Conservation (phyloP, 2,113 vertebrate genomes). For the Piaya cayana region DNA sequence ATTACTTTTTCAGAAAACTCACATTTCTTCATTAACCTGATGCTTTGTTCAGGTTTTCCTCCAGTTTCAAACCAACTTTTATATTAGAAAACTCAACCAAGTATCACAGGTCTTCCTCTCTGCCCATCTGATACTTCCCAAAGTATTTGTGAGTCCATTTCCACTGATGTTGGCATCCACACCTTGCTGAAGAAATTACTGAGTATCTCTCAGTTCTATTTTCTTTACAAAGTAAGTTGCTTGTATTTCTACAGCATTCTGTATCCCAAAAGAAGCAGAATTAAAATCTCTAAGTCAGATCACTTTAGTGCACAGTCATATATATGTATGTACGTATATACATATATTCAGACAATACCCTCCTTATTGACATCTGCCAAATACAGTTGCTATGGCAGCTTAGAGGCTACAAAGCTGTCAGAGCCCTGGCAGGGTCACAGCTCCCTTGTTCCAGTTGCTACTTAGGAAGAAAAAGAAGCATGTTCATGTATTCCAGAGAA, state of each 20-base stretch:
- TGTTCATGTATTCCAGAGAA: not conserved
- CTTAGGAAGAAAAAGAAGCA: not conserved
- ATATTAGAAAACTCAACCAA: not conserved
- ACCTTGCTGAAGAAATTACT: not conserved
- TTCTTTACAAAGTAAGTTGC: not conserved
- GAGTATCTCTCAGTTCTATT: not conserved
- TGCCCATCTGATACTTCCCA: not conserved
- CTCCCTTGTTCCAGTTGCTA: not conserved
- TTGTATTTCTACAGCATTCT: not conserved
- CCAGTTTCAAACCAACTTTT: not conserved
- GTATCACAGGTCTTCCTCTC: not conserved
- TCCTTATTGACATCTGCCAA: not conserved
- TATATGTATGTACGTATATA: not conserved
- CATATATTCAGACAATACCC: not conserved
- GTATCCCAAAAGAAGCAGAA: not conserved
- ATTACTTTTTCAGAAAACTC: not conserved
- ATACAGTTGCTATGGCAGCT: not conserved
- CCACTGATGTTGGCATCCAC: not conserved
- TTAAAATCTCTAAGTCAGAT: not conserved
- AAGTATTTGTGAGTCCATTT: accelerated
- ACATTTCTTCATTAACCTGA: not conserved
- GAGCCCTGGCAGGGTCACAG: not conserved
- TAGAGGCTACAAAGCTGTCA: not conserved
- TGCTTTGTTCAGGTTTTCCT: not conserved
- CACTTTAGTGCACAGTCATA: not conserved